Percentiles rank a stretch among this genome's conserved stretches.
phyloP scores from a whole-genome alignment of 2,113 vertebrate species.

The Scomber colias region DNA sequence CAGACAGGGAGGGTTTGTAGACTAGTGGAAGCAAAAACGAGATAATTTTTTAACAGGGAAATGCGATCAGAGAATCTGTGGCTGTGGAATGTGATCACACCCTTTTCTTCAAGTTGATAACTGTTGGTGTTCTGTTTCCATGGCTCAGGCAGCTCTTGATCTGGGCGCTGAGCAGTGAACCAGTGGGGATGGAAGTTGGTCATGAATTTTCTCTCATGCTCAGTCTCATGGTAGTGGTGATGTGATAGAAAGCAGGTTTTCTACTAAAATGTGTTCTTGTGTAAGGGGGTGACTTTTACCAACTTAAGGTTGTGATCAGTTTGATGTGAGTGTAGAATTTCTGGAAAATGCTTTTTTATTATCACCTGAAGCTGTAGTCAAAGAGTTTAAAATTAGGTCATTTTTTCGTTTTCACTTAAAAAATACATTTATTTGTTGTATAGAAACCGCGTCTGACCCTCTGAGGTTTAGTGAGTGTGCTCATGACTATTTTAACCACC shows the following conservation, averaged over 20 bases:
- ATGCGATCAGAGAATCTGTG: not conserved
- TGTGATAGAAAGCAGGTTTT: slow-evolving; percentile 12
- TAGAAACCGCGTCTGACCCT: too few relatives aligned
- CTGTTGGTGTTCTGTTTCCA: slow-evolving; percentile 30
- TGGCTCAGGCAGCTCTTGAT: slow-evolving; percentile 27
- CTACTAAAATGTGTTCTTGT: not conserved
- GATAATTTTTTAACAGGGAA: slow-evolving; percentile 13
- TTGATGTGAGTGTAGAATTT: not conserved
- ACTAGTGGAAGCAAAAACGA: not conserved
- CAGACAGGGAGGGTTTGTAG: not conserved
- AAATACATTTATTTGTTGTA: too few relatives aligned
- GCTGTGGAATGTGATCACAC: slow-evolving; percentile 38
- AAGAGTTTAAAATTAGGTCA: too few relatives aligned
- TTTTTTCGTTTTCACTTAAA: too few relatives aligned
- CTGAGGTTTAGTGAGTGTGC: too few relatives aligned
- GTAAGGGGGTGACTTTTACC: not conserved
- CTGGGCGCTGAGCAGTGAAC: not conserved
- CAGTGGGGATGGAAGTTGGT: not conserved
- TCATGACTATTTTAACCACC: too few relatives aligned
- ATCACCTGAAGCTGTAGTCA: too few relatives aligned
- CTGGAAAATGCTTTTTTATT: not conserved
- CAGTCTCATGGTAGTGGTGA: slow-evolving; percentile 43
- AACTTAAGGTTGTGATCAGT: not conserved
- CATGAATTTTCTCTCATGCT: slow-evolving; percentile 23
- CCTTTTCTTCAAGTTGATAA: slow-evolving; percentile 44